Evolutionary conservation across 2,888 invertebrate genomes (phyloP), one percentile per base, ranked within the genome.

Genomic region (Saturnia japonica): DNA sequence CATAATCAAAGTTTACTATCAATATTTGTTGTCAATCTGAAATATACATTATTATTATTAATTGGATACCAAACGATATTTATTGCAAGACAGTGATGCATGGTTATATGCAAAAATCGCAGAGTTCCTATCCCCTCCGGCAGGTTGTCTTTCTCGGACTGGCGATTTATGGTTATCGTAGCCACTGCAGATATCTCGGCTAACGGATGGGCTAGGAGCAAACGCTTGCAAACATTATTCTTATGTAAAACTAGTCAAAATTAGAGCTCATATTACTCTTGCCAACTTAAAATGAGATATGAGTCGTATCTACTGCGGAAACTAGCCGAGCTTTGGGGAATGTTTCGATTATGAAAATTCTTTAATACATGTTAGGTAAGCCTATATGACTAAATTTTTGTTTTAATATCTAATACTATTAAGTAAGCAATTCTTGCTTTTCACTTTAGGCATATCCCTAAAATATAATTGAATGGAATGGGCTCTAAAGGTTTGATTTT

Each of bases 161-260:
- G 69, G 54, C 70, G 67, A 73, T 69, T 72, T 69, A 86, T 79
- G 82, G 84, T 82, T 84, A 85, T 85, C 78, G 85, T 73, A 71
- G 70, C 67, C 76, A 75, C 74, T 77, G 78, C 80, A 80, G 83
- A 86, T 85, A 84, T 75, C 79, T 74, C 78, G 69, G 73, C 76
- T 74, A 83, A 84, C 77, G 78, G 74, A 82, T 81, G 82, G 80
- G 78, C 75, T 75, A 75, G 69, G 73, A 70, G 74, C 74, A 72
- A 78, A 75, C 75, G 77, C 68, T 71, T 71, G 72, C 74, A 73
- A 74, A 75, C 74, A 77, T 78, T 76, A 77, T 75, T 75, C 78
- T 78, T 75, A 66, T 69, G 67, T 74, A 70, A 74, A 73, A 72
- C 75, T 72, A 72, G 74, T 78, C 70, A 57, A 80, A 77, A 79